Conservation (phyloP, 2,797 vertebrate species). For the Meriones psammophilus region DNA sequence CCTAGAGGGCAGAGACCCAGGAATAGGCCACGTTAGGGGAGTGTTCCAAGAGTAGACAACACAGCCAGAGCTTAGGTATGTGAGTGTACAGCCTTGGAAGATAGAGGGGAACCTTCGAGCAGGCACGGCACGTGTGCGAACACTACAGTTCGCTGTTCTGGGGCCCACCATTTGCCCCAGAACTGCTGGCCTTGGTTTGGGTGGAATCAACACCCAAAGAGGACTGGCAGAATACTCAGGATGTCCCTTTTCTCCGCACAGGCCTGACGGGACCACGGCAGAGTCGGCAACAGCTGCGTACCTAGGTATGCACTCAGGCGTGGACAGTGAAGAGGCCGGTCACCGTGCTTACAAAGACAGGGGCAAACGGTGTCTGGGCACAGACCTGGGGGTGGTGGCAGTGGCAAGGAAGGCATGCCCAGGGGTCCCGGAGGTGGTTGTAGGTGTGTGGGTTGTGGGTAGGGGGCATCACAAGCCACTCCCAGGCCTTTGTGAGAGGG, state of each 20-base stretch:
- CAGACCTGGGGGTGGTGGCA: not conserved
- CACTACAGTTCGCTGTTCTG: not conserved
- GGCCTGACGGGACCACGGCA: not conserved
- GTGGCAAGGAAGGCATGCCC: not conserved
- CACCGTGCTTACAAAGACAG: not conserved
- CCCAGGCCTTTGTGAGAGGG: too few species aligned
- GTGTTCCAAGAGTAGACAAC: not conserved
- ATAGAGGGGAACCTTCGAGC: not conserved
- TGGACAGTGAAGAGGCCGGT: not conserved
- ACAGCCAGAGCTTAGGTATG: not conserved
- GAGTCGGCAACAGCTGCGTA: accelerated
- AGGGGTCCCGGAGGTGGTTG: too few species aligned
- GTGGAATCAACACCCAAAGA: accelerated
- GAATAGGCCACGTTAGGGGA: too few species aligned
- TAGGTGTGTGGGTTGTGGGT: not conserved
- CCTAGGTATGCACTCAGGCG: conserved; percentile 48
- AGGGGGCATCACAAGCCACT: not conserved
- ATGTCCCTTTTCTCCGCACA: not conserved
- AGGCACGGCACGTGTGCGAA: accelerated
- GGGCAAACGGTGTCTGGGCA: not conserved
- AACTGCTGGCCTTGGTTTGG: not conserved
- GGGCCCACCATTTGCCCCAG: not conserved
- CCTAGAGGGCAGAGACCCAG: not conserved
- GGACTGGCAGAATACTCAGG: not conserved
- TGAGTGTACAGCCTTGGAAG: not conserved